These are phyloP conservation scores for Sebastes schlegelii DNA, from an alignment of 2,113 vertebrate genomes.

Conservation along the genomic window DNA sequence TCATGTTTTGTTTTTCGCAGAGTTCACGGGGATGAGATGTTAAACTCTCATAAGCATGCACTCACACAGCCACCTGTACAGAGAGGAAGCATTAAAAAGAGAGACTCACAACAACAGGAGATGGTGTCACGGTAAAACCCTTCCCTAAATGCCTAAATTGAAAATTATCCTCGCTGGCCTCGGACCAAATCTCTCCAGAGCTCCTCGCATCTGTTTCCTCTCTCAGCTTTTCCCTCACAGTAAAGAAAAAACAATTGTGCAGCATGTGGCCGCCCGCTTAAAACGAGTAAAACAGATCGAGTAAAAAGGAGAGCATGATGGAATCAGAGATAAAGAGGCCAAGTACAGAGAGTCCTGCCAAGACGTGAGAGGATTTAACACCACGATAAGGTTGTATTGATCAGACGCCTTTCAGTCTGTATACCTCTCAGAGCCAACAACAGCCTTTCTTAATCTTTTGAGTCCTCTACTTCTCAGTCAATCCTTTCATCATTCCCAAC, in stretches of 20 bases:
- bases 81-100: constrained; percentile 13
- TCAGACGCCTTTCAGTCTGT: constrained; percentile 58
- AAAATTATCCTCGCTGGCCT: constrained; percentile 54
- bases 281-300: constrained; percentile 30
- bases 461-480: constrained; percentile 55
- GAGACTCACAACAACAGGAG: constrained; percentile 16
- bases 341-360: constrained; percentile 54
- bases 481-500: constrained; percentile 42
- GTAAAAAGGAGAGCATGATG: constrained; percentile 46
- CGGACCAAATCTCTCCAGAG: constrained; percentile 46
- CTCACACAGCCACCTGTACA: constrained; percentile 30
- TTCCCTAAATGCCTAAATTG: constrained; percentile 46
- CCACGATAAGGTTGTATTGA: constrained; percentile 64
- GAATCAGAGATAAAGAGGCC: constrained; percentile 47
- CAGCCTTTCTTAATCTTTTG: constrained; percentile 64
- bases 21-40: constrained; percentile 40
- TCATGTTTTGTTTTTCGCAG: constrained; percentile 56
- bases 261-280: constrained; percentile 15
- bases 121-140: constrained; percentile 26
- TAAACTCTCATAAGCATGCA: constrained; percentile 31
- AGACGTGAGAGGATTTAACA: constrained; percentile 56
- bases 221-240: constrained; percentile 31
- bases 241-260: constrained; percentile 31
- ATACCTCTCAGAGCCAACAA: constrained; percentile 54
- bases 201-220: constrained; percentile 39